Conservation (phyloP, 64 coral and sea anemone genomes). For the Montipora efflorescens region DNA sequence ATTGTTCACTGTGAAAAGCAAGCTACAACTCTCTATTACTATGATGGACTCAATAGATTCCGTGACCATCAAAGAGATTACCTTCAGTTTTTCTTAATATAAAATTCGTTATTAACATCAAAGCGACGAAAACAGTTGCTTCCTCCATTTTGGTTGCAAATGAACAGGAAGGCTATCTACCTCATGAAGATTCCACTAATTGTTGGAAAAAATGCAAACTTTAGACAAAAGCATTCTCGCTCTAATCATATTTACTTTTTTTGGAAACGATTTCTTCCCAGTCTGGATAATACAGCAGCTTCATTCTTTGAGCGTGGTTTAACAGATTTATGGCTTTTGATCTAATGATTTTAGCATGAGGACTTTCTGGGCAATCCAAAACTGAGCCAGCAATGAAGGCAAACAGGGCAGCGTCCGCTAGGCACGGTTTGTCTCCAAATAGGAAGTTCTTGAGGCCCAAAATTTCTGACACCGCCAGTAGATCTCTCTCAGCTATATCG, state of each 20-base stretch:
- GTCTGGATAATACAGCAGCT: conserved; percentile 63
- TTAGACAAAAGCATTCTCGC: background rate
- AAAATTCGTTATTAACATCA: no score
- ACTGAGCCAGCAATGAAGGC: conserved; percentile 47
- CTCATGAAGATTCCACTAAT: background rate
- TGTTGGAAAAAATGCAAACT: background rate
- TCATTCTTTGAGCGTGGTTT: conserved; percentile 59
- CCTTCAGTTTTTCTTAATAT: no score
- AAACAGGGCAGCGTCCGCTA: conserved; percentile 71
- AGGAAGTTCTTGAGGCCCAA: conserved; percentile 68
- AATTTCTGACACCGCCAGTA: conserved; percentile 47
- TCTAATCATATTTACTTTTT: conserved; percentile 34
- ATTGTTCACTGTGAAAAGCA: no score
- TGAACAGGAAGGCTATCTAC: no score
- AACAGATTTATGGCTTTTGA: conserved; percentile 57
- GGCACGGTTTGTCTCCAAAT: conserved; percentile 65
- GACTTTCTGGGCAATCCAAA: conserved; percentile 34
- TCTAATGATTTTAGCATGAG: conserved; percentile 33
- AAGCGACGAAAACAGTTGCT: no score
- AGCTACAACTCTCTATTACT: no score
- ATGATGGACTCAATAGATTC: no score
- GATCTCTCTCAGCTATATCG: conserved; percentile 67
- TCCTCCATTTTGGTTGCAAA: no score
- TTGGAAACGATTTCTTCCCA: conserved; percentile 63
- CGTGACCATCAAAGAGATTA: no score